phyloP scores from a whole-genome alignment of 2,888 invertebrate species.

The Tetheella fluctuosa region DNA sequence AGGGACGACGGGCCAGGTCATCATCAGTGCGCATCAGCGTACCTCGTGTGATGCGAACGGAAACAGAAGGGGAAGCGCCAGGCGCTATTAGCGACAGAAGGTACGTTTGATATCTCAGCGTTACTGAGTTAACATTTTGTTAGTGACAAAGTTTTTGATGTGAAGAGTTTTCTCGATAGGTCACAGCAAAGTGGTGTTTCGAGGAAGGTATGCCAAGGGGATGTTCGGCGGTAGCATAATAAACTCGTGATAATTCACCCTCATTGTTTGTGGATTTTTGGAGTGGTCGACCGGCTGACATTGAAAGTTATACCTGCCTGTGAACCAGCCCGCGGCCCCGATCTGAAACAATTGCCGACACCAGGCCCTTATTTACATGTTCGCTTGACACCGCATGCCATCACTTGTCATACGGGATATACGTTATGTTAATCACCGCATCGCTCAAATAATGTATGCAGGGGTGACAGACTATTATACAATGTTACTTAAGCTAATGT shows the following conservation, averaged over 20 bases:
- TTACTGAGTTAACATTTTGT: neutral
- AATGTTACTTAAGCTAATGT: constrained; percentile 27
- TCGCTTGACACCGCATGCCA: constrained; percentile 24
- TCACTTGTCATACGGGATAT: constrained; percentile 1
- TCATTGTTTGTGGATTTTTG: constrained; percentile 93
- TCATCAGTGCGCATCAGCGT: constrained; percentile 4
- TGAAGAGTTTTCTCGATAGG: neutral
- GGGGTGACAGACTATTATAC: constrained; percentile 27
- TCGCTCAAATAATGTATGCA: constrained; percentile 22
- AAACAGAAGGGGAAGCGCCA: neutral
- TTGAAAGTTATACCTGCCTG: constrained; percentile 96
- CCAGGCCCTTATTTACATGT: constrained; percentile 63
- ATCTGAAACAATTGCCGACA: constrained; percentile 89
- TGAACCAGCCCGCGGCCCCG: constrained; percentile 96
- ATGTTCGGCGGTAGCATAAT: constrained; percentile 39
- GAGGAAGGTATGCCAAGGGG: constrained; percentile 19
- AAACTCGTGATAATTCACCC: constrained; percentile 88
- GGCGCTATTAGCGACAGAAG: neutral
- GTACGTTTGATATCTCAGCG: neutral
- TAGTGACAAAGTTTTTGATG: constrained; percentile 2
- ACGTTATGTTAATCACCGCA: constrained; percentile 33
- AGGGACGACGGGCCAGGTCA: constrained; percentile 12
- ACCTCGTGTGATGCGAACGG: neutral
- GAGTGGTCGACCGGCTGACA: constrained; percentile 99
- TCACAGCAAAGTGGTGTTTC: constrained; percentile 3